Evolutionary conservation across 2,113 vertebrate species (phyloP).

Genomic region (Alces alces): DNA sequence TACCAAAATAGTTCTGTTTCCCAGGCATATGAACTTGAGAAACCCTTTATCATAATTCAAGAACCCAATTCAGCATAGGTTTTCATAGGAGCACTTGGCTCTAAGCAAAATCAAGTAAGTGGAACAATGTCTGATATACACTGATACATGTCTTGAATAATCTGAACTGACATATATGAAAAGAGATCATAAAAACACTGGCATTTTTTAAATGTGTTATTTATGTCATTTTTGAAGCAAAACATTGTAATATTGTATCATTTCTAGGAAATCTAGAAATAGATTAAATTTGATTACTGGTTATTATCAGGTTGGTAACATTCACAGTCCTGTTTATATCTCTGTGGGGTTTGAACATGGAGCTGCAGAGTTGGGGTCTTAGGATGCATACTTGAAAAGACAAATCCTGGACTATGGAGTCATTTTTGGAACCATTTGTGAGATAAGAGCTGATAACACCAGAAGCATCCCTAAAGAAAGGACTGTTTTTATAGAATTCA

Average conservation of each 20-base stretch:
- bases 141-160: background rate
- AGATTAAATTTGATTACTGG: background rate
- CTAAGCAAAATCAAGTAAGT: background rate
- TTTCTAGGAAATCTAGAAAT: background rate
- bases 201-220: background rate
- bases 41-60: background rate
- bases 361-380: background rate
- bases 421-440: background rate
- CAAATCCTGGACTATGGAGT: background rate
- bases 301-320: background rate
- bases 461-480: background rate
- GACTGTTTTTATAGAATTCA: background rate
- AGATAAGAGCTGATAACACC: background rate
- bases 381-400: background rate
- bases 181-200: background rate
- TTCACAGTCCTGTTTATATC: background rate
- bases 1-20: background rate
- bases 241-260: background rate
- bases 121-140: background rate
- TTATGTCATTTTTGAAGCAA: background rate
- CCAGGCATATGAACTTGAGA: background rate
- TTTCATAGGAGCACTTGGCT: background rate
- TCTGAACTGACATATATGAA: background rate
- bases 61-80: background rate
- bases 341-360: background rate